These are phyloP conservation scores for Sicus ferrugineus DNA, from an alignment of 2,888 invertebrate species.

Conservation along the genomic window DNA sequence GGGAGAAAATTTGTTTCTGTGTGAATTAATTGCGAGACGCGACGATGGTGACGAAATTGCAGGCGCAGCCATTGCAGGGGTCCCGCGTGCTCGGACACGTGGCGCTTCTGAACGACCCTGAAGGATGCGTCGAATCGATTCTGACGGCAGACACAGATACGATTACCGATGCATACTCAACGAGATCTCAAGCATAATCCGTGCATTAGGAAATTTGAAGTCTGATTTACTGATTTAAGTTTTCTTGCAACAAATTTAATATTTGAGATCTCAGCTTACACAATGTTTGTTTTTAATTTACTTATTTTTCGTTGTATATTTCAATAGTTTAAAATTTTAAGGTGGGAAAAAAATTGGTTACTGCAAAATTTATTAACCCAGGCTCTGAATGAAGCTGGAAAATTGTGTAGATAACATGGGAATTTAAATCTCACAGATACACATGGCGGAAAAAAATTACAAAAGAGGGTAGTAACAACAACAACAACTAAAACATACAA, in stretches of 20 bases:
- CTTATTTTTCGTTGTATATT: not conserved
- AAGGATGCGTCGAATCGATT: not conserved
- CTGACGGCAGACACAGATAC: not conserved
- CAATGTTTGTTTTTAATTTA: too few relatives aligned
- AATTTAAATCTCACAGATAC: not conserved
- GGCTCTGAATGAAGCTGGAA: not conserved
- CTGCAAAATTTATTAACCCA: constrained; percentile 28
- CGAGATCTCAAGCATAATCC: too few relatives aligned
- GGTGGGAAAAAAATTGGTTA: not conserved
- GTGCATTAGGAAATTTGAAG: too few relatives aligned
- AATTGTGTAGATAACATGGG: not conserved
- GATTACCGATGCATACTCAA: too few relatives aligned
- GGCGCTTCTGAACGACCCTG: not conserved
- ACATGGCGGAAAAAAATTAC: not conserved
- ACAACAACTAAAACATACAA: constrained; percentile 9
- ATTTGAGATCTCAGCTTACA: too few relatives aligned
- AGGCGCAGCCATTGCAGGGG: too few relatives aligned
- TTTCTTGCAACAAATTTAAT: too few relatives aligned
- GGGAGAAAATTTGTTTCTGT: not conserved
- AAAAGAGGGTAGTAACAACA: not conserved
- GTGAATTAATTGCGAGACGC: not conserved
- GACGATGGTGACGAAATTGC: not conserved
- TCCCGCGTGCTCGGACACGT: not conserved
- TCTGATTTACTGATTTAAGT: too few relatives aligned
- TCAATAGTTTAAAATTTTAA: not conserved